Base-by-base conservation (phyloP, 1,140 invertebrate genomes). In the Drosophila truncata region DNA sequence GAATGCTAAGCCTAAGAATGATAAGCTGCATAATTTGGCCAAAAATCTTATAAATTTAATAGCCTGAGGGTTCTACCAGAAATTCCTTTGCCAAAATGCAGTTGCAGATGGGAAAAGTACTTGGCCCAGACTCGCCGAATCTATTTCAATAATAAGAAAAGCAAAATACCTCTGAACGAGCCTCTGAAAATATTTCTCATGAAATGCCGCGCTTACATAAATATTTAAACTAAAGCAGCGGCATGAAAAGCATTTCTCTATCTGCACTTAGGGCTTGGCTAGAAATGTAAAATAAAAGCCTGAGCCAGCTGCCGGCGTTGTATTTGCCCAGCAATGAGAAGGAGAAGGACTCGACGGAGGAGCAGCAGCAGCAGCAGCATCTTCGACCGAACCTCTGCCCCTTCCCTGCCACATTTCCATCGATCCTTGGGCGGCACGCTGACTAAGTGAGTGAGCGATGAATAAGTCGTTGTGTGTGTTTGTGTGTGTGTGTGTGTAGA, bases 151-250 rank as follows among this genome's bases (percentile, higher is more conserved):
- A 83, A 77, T 77, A 63, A 73, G 77, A 62, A 82, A 73, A 73
- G 61, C 67, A 50, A 82, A 82, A 82, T 78, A 66, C 58, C 72
- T 31, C 20, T 57, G 33, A 46, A 37, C 25, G 9, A 55, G 41
- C 42, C 44, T 57, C 50, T 78, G 57, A 37, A 82, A 87, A 76
- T 82, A 77, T 83, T 86, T 82, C 76, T 57, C 66, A 70, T 73
- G 58, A 83, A 87, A 87, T 83, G 64, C 52, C 76, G 76, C 71
- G 76, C 71, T 78, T 78, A 58, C 44, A 80, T 78, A 87, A 88
- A 88, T 87, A 88, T 84, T 88, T 87, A 87, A 84, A 71, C 67
- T 84, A 76, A 77, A 61, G 76, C 76, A 70, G 58, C 41, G 69
- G 71, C 72, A 82, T 75, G 80, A 65, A 73, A 72, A 61, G 71